Percentiles rank a stretch among this genome's conserved stretches.
These are phyloP conservation scores for Nematolebias whitei DNA, from an alignment of 2,113 vertebrate species.

Conservation along the genomic window DNA sequence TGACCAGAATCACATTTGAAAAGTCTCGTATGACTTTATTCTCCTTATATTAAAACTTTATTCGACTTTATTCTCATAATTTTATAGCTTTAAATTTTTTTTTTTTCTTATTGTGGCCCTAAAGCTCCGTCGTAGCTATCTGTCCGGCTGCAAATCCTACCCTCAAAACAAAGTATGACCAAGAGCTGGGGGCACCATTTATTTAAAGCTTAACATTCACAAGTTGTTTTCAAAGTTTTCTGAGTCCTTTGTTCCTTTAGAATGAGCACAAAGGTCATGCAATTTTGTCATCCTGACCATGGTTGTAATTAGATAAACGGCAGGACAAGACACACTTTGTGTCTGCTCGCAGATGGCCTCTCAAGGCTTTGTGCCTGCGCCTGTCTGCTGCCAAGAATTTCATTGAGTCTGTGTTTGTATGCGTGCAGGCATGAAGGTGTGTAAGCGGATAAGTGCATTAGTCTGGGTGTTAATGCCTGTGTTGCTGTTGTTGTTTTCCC, in stretches of 20 bases:
- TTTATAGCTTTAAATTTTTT: too few species aligned
- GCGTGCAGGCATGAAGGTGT: constrained; percentile 46
- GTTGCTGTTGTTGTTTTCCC: constrained; percentile 45
- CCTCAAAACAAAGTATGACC: not conserved
- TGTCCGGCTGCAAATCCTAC: constrained; percentile 2
- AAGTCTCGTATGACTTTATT: too few species aligned
- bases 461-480: constrained; percentile 64
- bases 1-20: too few species aligned
- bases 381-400: constrained; percentile 49
- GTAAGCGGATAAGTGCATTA: constrained; percentile 74
- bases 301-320: constrained; percentile 72
- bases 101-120: too few species aligned
- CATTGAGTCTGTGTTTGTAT: constrained; percentile 29
- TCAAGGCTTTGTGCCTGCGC: constrained; percentile 47
- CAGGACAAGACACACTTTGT: constrained; percentile 57
- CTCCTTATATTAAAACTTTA: too few species aligned
- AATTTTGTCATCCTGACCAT: constrained; percentile 53
- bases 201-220: constrained; percentile 19
- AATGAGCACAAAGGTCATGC: constrained; percentile 37
- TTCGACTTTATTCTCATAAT: too few species aligned
- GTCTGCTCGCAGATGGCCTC: constrained; percentile 69
- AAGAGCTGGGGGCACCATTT: constrained; percentile 4
- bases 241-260: constrained; percentile 17
- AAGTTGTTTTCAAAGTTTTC: constrained; percentile 31
- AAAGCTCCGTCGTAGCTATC: too few species aligned